Base-by-base conservation (phyloP, 2,797 vertebrate genomes). In the Myotis pilosus region DNA sequence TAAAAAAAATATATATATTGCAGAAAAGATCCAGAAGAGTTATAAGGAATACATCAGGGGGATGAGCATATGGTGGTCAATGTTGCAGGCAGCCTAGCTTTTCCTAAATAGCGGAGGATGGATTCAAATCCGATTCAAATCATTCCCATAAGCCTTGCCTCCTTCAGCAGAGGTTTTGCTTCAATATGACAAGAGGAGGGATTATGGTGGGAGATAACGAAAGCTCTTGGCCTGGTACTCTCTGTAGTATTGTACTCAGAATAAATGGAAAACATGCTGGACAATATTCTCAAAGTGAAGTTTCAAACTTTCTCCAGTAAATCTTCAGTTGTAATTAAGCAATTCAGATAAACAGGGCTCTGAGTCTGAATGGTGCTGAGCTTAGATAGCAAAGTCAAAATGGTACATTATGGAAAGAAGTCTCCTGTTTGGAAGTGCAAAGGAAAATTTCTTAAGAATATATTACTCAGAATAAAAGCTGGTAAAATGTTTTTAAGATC, bases 391-490 rank as follows among this genome's bases (percentile, higher is more conserved):
- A 92, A 80, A 97, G 51, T 36, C 81, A 93, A 64, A 60, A 57
- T 6, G 1, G n/a, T 33, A 90, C 68, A 82, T 60, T 88, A 28
- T 71, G 85, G 66, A 76, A 91, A 85, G 74, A 89, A 74, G n/a
- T 13, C 10, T 75, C 22, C 80, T 69, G 1, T 87, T 89, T 95
- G 36, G 53, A 86, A 91, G 38, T 49, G 64, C 17, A 75, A 90
- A 79, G 51, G 47, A 80, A 95, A 96, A 92, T 94, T 47, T 90
- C 41, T 88, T 92, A 94, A 44, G 55, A 87, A 93, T 93, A 74
- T 69, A 91, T 85, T 92, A 92, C 36, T 91, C 36, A 76, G 74
- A 90, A 92, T 87, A 90, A 94, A 95, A 95, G 64, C 36, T 86
- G 33, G 23, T 57, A 89, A 94, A 90, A 86, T 76, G 7, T 89